phyloP scores from a whole-genome alignment of 2,113 vertebrate species.

The Rafetus swinhoei region DNA sequence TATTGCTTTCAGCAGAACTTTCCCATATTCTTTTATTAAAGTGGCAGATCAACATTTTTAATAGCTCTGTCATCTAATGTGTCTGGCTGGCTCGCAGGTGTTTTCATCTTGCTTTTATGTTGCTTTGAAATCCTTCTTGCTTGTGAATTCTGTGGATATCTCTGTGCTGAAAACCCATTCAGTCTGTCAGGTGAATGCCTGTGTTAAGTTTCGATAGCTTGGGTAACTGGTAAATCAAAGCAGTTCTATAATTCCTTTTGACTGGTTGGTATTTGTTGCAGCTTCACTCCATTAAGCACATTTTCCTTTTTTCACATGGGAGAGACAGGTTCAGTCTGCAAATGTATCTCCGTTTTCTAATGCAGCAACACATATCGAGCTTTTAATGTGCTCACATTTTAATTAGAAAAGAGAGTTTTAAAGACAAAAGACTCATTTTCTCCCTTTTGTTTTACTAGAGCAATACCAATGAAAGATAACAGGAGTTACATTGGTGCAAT shows the following conservation, averaged over 20 bases:
- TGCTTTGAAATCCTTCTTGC: not conserved
- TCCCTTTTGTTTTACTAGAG: not conserved
- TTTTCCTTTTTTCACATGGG: not conserved
- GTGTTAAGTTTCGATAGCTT: not conserved
- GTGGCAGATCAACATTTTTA: not conserved
- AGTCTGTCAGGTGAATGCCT: not conserved
- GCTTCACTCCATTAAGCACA: slow-evolving; percentile 23
- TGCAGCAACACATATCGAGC: not conserved
- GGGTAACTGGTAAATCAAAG: slow-evolving; percentile 4
- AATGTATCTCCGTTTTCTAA: slow-evolving; percentile 26
- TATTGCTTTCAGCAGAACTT: not conserved
- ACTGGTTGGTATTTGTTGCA: not conserved
- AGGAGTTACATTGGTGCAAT: not conserved
- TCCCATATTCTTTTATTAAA: not conserved
- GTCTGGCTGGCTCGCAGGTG: not conserved
- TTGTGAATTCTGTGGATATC: slow-evolving; percentile 5
- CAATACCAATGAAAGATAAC: not conserved
- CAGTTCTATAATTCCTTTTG: slow-evolving; percentile 33
- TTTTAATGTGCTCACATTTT: not conserved
- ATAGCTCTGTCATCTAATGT: not conserved
- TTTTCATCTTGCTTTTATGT: not conserved
- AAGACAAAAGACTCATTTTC: not conserved
- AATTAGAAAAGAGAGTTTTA: not conserved
- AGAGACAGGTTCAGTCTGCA: not conserved
- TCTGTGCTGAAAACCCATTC: slow-evolving; percentile 17